Conservation (phyloP, 2,888 invertebrate genomes). For the Rotaria sp. region DNA sequence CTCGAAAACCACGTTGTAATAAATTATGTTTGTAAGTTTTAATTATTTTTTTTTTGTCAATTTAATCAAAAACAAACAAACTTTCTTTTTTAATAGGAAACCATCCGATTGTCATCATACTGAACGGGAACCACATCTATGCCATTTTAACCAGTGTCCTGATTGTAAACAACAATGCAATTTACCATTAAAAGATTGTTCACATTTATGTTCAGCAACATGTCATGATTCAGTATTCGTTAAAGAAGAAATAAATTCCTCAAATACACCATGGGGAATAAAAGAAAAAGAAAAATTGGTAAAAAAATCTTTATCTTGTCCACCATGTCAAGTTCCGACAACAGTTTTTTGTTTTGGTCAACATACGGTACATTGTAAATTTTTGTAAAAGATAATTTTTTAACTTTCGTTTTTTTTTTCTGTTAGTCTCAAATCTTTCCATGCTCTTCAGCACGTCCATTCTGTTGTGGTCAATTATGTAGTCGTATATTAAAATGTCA, state of each 20-base stretch:
- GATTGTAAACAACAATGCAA: slow-evolving; percentile 68
- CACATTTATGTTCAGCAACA: slow-evolving; percentile 47
- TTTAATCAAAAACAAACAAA: slow-evolving; percentile 25
- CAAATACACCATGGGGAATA: neutral
- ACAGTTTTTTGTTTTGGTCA: slow-evolving; percentile 55
- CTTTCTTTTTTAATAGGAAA: slow-evolving; percentile 55
- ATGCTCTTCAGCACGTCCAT: slow-evolving; percentile 61
- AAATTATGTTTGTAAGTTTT: slow-evolving; percentile 64
- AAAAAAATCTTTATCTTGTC: slow-evolving; percentile 50
- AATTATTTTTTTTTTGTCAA: slow-evolving; percentile 40
- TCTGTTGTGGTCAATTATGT: slow-evolving; percentile 57
- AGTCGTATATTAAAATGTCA: slow-evolving; percentile 54
- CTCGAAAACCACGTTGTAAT: slow-evolving; percentile 72
- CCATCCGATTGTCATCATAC: slow-evolving; percentile 77
- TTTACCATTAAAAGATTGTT: slow-evolving; percentile 52
- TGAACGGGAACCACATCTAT: slow-evolving; percentile 65
- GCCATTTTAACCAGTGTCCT: slow-evolving; percentile 65
- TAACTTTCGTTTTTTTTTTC: slow-evolving; percentile 9
- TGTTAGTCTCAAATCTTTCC: slow-evolving; percentile 50
- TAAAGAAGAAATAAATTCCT: slow-evolving; percentile 42
- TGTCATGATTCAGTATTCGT: slow-evolving; percentile 51
- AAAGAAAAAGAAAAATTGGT: neutral
- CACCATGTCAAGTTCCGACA: slow-evolving; percentile 62
- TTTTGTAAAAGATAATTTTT: neutral
- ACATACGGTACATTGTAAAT: slow-evolving; percentile 51